Evolutionary conservation across 1,140 invertebrate genomes (phyloP).

Genomic region (Anastrepha obliqua): DNA sequence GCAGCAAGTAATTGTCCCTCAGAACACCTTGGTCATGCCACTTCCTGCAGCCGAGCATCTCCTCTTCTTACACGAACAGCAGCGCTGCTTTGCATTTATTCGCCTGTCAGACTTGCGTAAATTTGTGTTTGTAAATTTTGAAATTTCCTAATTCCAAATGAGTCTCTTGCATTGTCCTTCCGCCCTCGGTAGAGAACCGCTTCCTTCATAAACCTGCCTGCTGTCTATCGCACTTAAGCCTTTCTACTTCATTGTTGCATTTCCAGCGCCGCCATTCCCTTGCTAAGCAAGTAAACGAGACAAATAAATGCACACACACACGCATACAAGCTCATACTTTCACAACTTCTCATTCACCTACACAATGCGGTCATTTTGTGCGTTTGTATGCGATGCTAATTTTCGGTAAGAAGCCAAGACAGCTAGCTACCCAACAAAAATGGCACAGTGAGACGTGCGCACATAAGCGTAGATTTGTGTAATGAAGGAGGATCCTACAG

Average conservation of each 20-base stretch:
- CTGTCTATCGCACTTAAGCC: slow-evolving; percentile 37
- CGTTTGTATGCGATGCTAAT: slow-evolving; percentile 58
- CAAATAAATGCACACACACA: slow-evolving; percentile 52
- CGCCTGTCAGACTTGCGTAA: slow-evolving; percentile 55
- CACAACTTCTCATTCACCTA: slow-evolving; percentile 27
- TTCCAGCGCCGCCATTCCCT: not conserved
- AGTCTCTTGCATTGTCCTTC: slow-evolving; percentile 65
- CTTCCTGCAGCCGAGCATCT: not conserved
- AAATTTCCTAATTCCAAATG: slow-evolving; percentile 74
- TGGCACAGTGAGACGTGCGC: not conserved
- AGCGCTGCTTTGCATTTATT: slow-evolving; percentile 11
- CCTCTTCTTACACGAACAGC: not conserved
- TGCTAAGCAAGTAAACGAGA: slow-evolving; percentile 53
- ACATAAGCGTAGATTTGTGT: slow-evolving; percentile 7
- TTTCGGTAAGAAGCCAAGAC: slow-evolving; percentile 53
- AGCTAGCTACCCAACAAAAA: not conserved
- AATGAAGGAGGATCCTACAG: not conserved
- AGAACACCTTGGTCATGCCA: not conserved
- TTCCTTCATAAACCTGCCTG: not conserved
- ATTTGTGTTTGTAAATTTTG: slow-evolving; percentile 64
- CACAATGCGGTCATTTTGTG: slow-evolving; percentile 69
- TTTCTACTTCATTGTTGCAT: slow-evolving; percentile 44
- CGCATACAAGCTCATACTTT: not conserved
- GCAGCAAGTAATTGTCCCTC: not conserved
- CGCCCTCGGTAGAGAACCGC: not conserved